A percentile compares a stretch with the other conserved stretches of the same genome.
Evolutionary conservation across 2,113 vertebrate genomes (phyloP).

Genomic region (Aphelocoma coerulescens): DNA sequence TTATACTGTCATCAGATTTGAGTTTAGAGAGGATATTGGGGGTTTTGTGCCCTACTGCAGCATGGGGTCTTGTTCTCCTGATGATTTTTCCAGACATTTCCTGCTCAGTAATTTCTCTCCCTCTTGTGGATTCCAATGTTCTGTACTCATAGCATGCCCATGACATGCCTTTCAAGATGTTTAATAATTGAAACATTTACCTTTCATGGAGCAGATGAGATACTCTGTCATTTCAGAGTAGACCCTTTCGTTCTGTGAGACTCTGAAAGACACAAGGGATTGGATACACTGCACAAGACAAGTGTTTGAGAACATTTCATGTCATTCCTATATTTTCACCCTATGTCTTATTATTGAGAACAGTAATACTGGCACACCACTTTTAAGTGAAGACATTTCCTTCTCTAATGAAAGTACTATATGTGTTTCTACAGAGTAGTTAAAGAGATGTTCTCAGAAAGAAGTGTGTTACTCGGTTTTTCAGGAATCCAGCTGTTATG

Average conservation of each 20-base stretch:
- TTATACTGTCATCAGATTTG: not conserved
- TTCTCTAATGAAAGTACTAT: not conserved
- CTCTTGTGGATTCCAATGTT: not conserved
- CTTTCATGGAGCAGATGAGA: not conserved
- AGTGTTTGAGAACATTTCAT: not conserved
- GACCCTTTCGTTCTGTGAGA: not conserved
- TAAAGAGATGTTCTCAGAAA: not conserved
- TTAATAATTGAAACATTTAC: not conserved
- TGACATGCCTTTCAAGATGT: not conserved
- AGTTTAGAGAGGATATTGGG: not conserved
- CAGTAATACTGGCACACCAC: not conserved
- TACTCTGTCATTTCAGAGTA: not conserved
- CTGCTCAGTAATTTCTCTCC: not conserved
- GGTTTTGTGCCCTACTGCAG: not conserved
- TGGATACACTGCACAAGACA: not conserved
- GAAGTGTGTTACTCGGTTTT: not conserved
- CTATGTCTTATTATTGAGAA: not conserved
- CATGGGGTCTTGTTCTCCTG: not conserved
- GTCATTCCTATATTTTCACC: not conserved
- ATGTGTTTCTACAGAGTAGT: not conserved
- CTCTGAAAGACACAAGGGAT: not conserved
- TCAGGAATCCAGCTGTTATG: not conserved
- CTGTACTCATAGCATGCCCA: not conserved
- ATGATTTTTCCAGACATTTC: not conserved
- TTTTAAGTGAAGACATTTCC: not conserved